Evolutionary conservation across 35 echinoderm and acorn worm species (phyloP).

Genomic region (Hemicentrotus pulcherrimus): DNA sequence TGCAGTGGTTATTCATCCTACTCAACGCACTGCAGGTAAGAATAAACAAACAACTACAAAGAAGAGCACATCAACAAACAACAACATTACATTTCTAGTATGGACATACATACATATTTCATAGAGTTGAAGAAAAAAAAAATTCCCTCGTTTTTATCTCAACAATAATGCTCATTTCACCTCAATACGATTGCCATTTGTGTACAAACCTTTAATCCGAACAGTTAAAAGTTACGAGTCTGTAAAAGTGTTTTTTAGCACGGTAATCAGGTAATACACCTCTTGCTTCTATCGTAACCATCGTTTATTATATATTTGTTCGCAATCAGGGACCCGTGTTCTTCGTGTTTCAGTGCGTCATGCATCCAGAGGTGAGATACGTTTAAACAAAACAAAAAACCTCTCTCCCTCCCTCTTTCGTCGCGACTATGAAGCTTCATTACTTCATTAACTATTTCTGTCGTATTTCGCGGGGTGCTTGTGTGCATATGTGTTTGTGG

Average conservation of each 20-base stretch:
- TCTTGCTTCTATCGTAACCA: not conserved
- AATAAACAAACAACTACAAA: not conserved
- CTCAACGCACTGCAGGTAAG: constrained; percentile 34
- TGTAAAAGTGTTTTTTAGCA: not conserved
- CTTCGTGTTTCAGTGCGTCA: constrained; percentile 13
- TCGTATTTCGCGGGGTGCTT: too few relatives aligned
- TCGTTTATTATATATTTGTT: not conserved
- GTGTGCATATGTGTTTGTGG: too few relatives aligned
- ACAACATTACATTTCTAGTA: too few relatives aligned
- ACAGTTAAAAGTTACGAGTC: not conserved
- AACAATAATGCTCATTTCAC: too few relatives aligned
- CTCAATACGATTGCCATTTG: too few relatives aligned
- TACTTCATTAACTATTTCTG: not conserved
- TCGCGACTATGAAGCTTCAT: not conserved
- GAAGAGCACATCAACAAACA: not conserved
- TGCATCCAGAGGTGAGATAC: constrained; percentile 11
- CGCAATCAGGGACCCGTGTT: not conserved
- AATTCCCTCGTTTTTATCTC: too few relatives aligned
- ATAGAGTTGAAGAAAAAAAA: too few relatives aligned
- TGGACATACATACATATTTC: too few relatives aligned
- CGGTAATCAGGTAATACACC: not conserved
- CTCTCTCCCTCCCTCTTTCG: too few relatives aligned
- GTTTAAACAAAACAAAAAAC: too few relatives aligned
- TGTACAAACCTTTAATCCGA: not conserved
- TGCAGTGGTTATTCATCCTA: constrained; percentile 37